Percentiles rank a stretch among this genome's conserved stretches.
phyloP scores from a whole-genome alignment of 2,888 invertebrate species.

The Drosophila flavopinicola region DNA sequence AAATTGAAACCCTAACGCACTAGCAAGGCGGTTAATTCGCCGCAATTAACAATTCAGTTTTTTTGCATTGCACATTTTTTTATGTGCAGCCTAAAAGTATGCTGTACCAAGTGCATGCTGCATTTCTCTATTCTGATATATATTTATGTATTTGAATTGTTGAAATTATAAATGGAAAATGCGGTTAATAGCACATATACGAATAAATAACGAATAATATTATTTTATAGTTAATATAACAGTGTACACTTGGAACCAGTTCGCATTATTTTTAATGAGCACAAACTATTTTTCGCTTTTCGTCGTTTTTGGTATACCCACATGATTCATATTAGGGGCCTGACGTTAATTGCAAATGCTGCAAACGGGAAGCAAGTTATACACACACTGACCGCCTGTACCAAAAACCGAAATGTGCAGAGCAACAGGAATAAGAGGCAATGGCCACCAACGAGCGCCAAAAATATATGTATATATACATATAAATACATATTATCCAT shows the following conservation, averaged over 20 bases:
- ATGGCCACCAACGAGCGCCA: conserved; percentile 60
- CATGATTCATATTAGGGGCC: conserved; percentile 61
- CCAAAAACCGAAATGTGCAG: conserved; percentile 56
- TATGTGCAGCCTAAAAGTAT: too few species aligned
- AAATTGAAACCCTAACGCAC: too few species aligned
- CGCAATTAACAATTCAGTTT: too few species aligned
- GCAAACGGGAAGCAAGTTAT: conserved; percentile 52
- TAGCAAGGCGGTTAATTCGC: too few species aligned
- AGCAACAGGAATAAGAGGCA: conserved; percentile 58
- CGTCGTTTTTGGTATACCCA: conserved; percentile 40
- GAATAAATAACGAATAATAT: too few species aligned
- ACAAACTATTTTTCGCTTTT: not conserved
- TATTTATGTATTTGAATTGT: too few species aligned
- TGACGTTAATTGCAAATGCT: conserved; percentile 39
- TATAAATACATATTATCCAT: conserved; percentile 7
- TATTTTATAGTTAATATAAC: not conserved
- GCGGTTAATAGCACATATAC: too few species aligned
- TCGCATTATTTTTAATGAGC: conserved; percentile 1
- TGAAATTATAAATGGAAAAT: too few species aligned
- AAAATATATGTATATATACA: conserved; percentile 33
- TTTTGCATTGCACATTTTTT: too few species aligned
- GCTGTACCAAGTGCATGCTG: too few species aligned
- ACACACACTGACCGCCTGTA: conserved; percentile 59
- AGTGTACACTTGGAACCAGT: not conserved
- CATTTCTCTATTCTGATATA: too few species aligned